These are phyloP conservation scores for Drosophila nigritarsus DNA, from an alignment of 2,888 invertebrate genomes.

Conservation along the genomic window DNA sequence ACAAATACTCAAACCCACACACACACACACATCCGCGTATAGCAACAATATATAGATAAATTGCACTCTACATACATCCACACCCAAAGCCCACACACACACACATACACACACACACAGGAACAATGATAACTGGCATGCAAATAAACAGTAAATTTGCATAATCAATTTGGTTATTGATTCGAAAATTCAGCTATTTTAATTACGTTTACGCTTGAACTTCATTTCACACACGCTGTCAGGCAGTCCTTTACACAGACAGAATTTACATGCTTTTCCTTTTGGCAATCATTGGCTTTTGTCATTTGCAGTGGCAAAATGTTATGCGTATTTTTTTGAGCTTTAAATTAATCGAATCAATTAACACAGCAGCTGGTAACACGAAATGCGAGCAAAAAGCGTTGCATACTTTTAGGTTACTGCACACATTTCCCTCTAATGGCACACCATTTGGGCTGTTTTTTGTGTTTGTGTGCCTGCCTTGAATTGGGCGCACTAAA, in stretches of 20 bases:
- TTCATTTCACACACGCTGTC: conserved; percentile 22
- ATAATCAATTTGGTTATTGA: conserved; percentile 80
- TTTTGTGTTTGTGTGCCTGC: conserved; percentile 12
- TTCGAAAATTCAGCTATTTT: conserved; percentile 74
- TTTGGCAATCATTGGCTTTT: conserved; percentile 37
- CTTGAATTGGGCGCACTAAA: background rate
- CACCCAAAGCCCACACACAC: background rate
- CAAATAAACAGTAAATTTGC: conserved; percentile 77
- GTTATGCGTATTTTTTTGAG: conserved; percentile 25
- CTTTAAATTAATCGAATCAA: conserved; percentile 55
- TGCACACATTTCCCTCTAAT: conserved; percentile 55
- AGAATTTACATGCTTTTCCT: conserved; percentile 2
- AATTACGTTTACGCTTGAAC: conserved; percentile 65
- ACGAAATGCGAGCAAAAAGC: conserved; percentile 5
- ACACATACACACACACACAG: background rate
- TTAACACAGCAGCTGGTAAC: conserved; percentile 23
- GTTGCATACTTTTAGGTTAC: conserved; percentile 43
- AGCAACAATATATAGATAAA: conserved; percentile 26
- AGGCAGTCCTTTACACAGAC: conserved; percentile 5
- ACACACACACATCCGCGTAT: conserved; percentile 7
- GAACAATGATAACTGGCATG: conserved; percentile 54
- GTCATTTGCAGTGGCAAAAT: conserved; percentile 29
- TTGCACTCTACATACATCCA: conserved; percentile 15
- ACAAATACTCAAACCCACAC: conserved; percentile 22
- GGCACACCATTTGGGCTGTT: background rate